Evolutionary conservation across 2,797 vertebrate species (phyloP), one percentile per base, ranked within the genome.

Genomic region (Enteromius unitaeniatus): DNA sequence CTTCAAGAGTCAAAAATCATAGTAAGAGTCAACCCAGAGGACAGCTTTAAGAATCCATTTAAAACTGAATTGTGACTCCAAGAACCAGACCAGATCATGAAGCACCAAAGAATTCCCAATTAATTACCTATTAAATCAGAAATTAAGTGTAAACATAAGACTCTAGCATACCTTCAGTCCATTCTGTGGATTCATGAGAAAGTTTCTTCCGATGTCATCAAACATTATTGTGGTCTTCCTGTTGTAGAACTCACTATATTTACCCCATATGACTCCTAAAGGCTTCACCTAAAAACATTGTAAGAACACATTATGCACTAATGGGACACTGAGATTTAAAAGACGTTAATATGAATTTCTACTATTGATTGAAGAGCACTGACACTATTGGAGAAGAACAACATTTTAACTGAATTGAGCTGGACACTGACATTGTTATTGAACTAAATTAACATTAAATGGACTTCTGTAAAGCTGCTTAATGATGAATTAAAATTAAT

Each of bases 151-250:
- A 34, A 34, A 74, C 11, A 31, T 31, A n/a, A n/a, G 28, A 31
- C 28, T 31, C n/a, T 40, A 0, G 2, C 26, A 84, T 92, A 99
- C 98, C 97, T 99, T 99, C 83, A 99, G 93, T 82, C 98, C 98
- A 0, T 99, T 99, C 88, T 99, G 98, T 87, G 98, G 98, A 90
- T 99, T 99, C 98, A 99, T 99, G 75, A 99, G 96, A 92, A 99
- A 99, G 93, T 99, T 99, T 88, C 98, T 93, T 84, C 98, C 98
- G 14, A 99, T 99, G 91, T 99, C 98, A 86, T 99, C 98, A 92
- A 99, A 99, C 98, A 99, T 99, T 82, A 99, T 98, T 40, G 98
- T 99, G 93, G 99, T 99, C 92, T 97, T 98, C 92, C 96, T 96
- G 93, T 92, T 97, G 94, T 99, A 99, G 92, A 98, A 97, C 14